Conservation (phyloP, 23 tunicate species). For the Aplidium turbinatum region DNA sequence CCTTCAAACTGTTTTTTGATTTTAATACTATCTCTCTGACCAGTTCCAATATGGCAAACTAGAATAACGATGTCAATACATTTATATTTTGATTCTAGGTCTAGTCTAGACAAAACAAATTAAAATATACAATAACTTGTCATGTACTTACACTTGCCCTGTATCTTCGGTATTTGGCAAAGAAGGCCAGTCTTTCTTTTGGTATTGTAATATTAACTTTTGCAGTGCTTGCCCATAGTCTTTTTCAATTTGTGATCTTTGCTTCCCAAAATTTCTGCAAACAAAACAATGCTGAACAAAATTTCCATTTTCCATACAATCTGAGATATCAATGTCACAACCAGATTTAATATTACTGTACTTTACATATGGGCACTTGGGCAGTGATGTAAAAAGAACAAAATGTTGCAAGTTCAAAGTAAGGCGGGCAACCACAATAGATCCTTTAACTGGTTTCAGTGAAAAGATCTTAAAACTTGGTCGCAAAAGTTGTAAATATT, state of each 20-base stretch:
- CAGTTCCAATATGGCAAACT: too few species aligned
- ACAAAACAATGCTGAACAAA: not conserved
- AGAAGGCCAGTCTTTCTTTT: slow-evolving; percentile 44
- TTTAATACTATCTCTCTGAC: too few species aligned
- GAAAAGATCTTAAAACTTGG: not conserved
- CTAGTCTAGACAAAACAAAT: too few species aligned
- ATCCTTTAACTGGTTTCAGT: too few species aligned
- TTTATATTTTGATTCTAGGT: too few species aligned
- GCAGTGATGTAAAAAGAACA: too few species aligned
- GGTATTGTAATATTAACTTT: slow-evolving; percentile 64
- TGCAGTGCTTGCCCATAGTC: slow-evolving; percentile 91
- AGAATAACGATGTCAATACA: too few species aligned
- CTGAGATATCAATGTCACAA: not conserved
- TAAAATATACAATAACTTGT: not conserved
- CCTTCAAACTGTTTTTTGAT: too few species aligned
- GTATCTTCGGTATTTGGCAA: not conserved
- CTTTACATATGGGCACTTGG: too few species aligned
- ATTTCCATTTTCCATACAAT: not conserved
- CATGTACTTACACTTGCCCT: not conserved
- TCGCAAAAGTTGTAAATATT: too few species aligned
- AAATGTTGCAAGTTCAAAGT: not conserved
- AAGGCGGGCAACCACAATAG: too few species aligned
- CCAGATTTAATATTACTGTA: not conserved
- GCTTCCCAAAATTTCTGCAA: slow-evolving; percentile 85
- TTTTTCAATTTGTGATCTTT: slow-evolving; percentile 73